A percentile compares a stretch with the other conserved stretches of the same genome.
phyloP scores from a whole-genome alignment of 2,797 vertebrate species.

The Podarcis siculus region DNA sequence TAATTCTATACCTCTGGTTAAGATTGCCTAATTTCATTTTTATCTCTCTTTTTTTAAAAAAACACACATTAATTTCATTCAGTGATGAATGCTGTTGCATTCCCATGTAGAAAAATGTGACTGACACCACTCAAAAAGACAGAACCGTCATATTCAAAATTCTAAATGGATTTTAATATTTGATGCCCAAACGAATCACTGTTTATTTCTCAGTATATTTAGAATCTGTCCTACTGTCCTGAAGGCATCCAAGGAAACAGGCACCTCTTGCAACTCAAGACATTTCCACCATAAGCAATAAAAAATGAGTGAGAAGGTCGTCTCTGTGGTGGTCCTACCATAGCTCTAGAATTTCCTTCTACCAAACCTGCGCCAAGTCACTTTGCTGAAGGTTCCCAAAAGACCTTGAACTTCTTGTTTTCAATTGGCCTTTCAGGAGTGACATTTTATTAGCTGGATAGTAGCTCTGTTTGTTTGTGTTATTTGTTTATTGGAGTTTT shows the following conservation, averaged over 20 bases:
- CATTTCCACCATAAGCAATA: no score
- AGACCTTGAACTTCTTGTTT: no score
- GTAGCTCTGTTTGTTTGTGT: no score
- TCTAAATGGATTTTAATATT: not conserved
- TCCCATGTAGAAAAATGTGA: constrained; percentile 10
- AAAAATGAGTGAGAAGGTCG: no score
- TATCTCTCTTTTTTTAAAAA: constrained; percentile 43
- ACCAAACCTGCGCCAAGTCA: no score
- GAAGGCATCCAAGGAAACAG: not conserved
- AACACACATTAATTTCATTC: constrained; percentile 55
- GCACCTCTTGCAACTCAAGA: not conserved
- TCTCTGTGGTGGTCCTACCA: no score
- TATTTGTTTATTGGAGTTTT: no score
- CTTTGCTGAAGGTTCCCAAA: no score
- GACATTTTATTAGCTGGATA: no score
- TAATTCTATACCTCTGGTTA: constrained; percentile 59
- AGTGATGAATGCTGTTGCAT: constrained; percentile 33
- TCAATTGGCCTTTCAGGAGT: no score
- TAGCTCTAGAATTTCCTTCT: no score
- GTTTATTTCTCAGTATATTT: not conserved
- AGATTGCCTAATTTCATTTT: constrained; percentile 62
- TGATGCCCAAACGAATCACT: not conserved
- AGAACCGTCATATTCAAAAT: constrained; percentile 33
- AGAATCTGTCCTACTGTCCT: not conserved
- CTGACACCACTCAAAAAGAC: not conserved